Base-by-base conservation (phyloP, 2,797 vertebrate genomes). In the Tauraco hartlaubi region DNA sequence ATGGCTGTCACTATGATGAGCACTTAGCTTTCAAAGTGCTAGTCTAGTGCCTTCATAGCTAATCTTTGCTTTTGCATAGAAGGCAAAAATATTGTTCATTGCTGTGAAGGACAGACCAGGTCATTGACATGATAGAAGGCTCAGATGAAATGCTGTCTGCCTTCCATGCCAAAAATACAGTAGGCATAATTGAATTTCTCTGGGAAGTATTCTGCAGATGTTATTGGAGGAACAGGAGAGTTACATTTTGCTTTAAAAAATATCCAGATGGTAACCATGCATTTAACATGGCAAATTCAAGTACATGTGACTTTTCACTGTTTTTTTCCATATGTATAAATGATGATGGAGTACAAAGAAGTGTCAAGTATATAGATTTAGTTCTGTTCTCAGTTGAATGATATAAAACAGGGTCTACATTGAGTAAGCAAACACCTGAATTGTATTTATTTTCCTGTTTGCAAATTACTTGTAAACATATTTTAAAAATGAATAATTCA, bases 61-160 rank as follows among this genome's bases (percentile, higher is more conserved):
- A 54, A 87, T 94, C 35, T 90, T 64, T 78, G 39, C 29, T 96
- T 91, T 88, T 88, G 46, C 14, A 0, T 51, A 75, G 56, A 91
- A 31, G 37, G 14, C 33, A 93, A 72, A 94, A 88, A 78, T 66
- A 73, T 58, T 90, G 51, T 48, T 90, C 39, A 48, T 77, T 93
- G 59, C 51, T 87, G 25, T 86, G 85, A 95, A 95, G 77, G 92
- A 73, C 90, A 69, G 66, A 94, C 5, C 59, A 64, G 43, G 66
- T 86, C 35, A 55, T 8, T 68, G 80, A 77, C 41, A 28, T 19
- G 71, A 92, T 90, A 92, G 29, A 56, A 77, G 51, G 37, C 55
- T 96, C 58, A 62, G 72, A 68, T 2, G 5, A 79, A 64, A 58
- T 78, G 15, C 61, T 79, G 71, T 43, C 46, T 90, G 31, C 43